These are phyloP conservation scores for Penaeus indicus DNA, from an alignment of 1,140 invertebrate species.

Conservation along the genomic window DNA sequence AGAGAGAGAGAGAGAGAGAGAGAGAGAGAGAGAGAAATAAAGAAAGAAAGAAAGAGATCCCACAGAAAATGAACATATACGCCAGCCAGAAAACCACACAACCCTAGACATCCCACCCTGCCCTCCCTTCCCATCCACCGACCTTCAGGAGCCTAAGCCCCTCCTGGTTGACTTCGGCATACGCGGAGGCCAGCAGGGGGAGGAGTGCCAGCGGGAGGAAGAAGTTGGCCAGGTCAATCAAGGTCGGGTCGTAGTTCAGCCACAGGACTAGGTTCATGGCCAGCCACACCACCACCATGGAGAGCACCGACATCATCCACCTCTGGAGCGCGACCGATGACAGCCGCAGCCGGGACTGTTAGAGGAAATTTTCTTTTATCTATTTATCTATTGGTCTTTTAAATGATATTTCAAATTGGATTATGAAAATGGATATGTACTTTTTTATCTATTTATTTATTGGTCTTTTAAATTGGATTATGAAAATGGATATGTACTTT, in stretches of 20 bases:
- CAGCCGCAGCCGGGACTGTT: conserved; percentile 69
- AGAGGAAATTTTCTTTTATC: background rate
- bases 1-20: background rate
- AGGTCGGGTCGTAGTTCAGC: conserved; percentile 68
- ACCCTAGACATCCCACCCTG: background rate
- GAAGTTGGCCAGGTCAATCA: conserved; percentile 69
- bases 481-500: too few species aligned
- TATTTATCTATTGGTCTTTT: too few species aligned
- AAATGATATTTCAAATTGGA: too few species aligned
- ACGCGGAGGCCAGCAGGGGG: conserved; percentile 69
- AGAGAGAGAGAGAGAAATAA: too few species aligned
- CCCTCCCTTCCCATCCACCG: conserved; percentile 21
- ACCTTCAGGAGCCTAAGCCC: conserved; percentile 69
- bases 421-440: too few species aligned
- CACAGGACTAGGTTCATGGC: conserved; percentile 69
- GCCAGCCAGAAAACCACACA: background rate
- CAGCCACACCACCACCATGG: conserved; percentile 69
- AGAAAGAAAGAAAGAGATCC: background rate
- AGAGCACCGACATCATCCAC: conserved; percentile 70
- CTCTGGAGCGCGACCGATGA: conserved; percentile 70
- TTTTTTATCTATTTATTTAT: too few species aligned
- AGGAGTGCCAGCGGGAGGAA: conserved; percentile 69
- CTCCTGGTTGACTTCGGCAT: conserved; percentile 71
- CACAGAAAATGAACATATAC: background rate
- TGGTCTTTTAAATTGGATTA: too few species aligned